phyloP scores from a whole-genome alignment of 2,888 invertebrate species.

The Andrena bucephala region DNA sequence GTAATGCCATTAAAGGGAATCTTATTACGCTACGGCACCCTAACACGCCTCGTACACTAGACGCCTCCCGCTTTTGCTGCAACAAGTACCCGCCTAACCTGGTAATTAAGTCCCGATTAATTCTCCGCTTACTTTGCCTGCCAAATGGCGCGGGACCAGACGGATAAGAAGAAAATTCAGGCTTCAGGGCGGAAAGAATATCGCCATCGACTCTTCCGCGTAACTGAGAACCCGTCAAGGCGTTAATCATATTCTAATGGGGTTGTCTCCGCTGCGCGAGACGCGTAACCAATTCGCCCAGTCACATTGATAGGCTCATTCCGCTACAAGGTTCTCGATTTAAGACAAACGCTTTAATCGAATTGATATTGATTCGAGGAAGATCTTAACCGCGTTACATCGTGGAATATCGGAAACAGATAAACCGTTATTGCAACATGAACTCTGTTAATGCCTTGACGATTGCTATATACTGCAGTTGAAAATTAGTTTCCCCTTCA shows the following conservation, averaged over 20 bases:
- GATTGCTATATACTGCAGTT: constrained; percentile 10
- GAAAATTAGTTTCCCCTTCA: constrained; percentile 27
- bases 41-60: constrained; percentile 74
- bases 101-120: constrained; percentile 83
- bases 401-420: constrained; percentile 12
- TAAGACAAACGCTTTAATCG: constrained; percentile 28
- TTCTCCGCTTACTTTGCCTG: constrained; percentile 78
- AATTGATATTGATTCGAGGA: constrained; percentile 41
- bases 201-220: neutral
- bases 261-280: constrained; percentile 32
- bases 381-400: constrained; percentile 44
- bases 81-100: constrained; percentile 80
- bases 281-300: constrained; percentile 30
- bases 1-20: constrained; percentile 85
- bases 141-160: constrained; percentile 72
- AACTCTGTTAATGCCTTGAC: constrained; percentile 30
- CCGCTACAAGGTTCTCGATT: constrained; percentile 11
- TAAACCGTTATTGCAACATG: constrained; percentile 34
- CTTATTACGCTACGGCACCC: constrained; percentile 82
- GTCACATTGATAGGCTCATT: constrained; percentile 25
- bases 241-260: constrained; percentile 44
- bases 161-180: constrained; percentile 56
- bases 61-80: constrained; percentile 75
- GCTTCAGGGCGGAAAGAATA: constrained; percentile 39
- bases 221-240: constrained; percentile 37